A percentile compares a stretch with the other conserved stretches of the same genome.
These are phyloP conservation scores for Pelvicachromis taeniatus DNA, from an alignment of 2,113 vertebrate species.

Conservation along the genomic window DNA sequence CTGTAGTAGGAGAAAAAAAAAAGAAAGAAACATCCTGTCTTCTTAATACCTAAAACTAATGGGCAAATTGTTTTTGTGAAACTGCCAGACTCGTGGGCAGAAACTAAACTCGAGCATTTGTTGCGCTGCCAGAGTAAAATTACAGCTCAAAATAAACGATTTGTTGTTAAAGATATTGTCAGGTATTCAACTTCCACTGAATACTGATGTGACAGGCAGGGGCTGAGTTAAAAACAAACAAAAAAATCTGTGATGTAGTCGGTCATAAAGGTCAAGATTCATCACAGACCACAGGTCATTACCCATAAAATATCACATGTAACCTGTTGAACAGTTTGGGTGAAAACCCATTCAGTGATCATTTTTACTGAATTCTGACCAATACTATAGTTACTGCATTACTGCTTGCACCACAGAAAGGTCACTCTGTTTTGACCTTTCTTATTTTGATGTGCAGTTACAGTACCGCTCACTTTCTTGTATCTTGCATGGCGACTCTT, in stretches of 20 bases:
- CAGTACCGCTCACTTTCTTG: background rate
- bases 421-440: constrained; percentile 24
- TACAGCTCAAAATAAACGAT: background rate
- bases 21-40: background rate
- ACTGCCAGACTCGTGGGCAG: constrained; percentile 39
- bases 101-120: constrained; percentile 29
- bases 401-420: background rate
- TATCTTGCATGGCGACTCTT: background rate
- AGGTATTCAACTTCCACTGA: constrained; percentile 18
- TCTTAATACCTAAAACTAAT: constrained; percentile 39
- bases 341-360: background rate
- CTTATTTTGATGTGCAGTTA: background rate
- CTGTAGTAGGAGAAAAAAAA: background rate
- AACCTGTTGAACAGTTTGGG: background rate
- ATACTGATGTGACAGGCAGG: constrained; percentile 15
- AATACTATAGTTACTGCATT: background rate
- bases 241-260: background rate
- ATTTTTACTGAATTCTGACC: background rate
- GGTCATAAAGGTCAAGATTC: background rate
- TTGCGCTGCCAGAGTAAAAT: constrained; percentile 9
- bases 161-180: background rate
- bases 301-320: background rate
- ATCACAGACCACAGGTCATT: background rate
- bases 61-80: constrained; percentile 25
- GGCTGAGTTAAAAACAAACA: background rate